Percentiles rank a stretch among this genome's conserved stretches.
Conservation (phyloP, 2,797 vertebrate genomes). For the Lepidocolaptes lacrymiger region DNA sequence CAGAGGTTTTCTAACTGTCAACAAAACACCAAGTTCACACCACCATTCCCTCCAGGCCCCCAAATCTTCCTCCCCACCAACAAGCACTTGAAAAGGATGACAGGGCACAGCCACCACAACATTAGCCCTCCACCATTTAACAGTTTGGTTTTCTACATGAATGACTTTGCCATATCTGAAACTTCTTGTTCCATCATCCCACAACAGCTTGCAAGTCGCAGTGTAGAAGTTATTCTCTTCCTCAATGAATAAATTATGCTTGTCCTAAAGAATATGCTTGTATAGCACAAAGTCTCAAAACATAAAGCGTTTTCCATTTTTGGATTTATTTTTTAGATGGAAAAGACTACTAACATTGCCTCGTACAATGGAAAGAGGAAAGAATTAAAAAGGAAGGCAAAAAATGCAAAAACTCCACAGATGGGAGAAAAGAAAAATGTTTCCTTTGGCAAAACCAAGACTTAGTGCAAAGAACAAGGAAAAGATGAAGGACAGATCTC, state of each 20-base stretch:
- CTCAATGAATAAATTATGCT: not conserved
- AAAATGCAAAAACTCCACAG: accelerated
- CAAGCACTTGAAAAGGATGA: accelerated
- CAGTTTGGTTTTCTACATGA: not conserved
- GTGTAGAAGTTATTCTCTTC: not conserved
- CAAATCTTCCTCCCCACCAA: not conserved
- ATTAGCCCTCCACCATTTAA: not conserved
- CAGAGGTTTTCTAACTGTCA: not conserved
- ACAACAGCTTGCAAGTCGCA: not conserved
- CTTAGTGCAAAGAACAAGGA: not conserved
- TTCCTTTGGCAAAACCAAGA: not conserved
- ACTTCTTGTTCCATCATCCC: not conserved
- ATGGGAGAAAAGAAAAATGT: not conserved
- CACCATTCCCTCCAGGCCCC: not conserved
- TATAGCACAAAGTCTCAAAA: not conserved
- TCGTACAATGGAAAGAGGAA: not conserved
- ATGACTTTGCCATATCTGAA: not conserved
- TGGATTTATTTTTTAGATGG: not conserved
- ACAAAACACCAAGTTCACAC: not conserved
- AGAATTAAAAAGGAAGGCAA: not conserved
- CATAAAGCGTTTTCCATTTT: not conserved
- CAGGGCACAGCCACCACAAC: not conserved
- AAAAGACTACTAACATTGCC: not conserved
- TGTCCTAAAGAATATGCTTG: not conserved
- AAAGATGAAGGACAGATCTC: not conserved